Base-by-base conservation (phyloP, 2,888 invertebrate genomes). In the Mythimna vitellina region DNA sequence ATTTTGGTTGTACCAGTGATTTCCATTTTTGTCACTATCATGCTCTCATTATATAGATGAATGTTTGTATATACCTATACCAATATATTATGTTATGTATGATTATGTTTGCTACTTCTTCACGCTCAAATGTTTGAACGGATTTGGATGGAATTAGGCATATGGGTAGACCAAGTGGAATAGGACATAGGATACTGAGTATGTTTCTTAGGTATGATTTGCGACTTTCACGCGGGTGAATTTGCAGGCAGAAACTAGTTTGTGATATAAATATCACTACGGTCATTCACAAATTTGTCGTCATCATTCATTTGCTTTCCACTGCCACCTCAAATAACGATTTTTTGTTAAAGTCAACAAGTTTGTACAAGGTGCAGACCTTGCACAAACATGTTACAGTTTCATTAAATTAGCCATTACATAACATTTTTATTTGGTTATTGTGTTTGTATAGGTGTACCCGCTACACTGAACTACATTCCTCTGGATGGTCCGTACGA, bases 401-500 rank as follows among this genome's bases (percentile, higher is more conserved):
- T 17, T 53, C 7, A 58, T 56, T 20, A 42, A n/a, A 29, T 42
- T 8, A 35, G 29, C 7, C n/a, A 32, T 32, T 9, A 32, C 32
- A n/a, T 7, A 22, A 42, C 0, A 46, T n/a, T 29, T 22, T n/a
- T 14, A 56, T 14, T 42, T 20, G 46, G 46, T 10, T 25, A 38
- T 54, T 20, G 0, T 61, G 4, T 56, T 61, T 38, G 0, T 46
- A 29, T 91, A 98, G 98, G 98, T 86, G 97, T 98, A 78, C 98
- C 98, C 51, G 97, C 98, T 6, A 98, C 98, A 1, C 93, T 98
- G 76, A 98, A 98, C 91, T 98, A 98, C 93, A 97, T 98, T 75
- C 97, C 97, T 5, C 93, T 98, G 87, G 97, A 97, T 81, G 96
- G 96, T 17, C 96, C 97, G 20, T 95, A 96, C 81, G 96, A 97